Evolutionary conservation across 2,888 invertebrate species (phyloP).

Genomic region (Dysmachus trigonus): DNA sequence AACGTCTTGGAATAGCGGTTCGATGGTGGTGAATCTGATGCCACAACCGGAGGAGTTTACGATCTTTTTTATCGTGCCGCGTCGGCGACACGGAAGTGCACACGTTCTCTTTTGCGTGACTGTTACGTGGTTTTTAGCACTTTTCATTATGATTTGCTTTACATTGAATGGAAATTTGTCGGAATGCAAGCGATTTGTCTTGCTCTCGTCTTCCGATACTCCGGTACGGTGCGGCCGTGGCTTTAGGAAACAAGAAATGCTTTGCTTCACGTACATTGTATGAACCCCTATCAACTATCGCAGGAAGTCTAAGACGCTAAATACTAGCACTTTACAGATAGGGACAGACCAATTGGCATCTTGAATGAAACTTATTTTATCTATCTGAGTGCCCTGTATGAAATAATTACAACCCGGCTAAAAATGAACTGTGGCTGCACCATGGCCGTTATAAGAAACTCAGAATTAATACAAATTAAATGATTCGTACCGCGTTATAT

Average conservation of each 20-base stretch:
- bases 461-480: no score
- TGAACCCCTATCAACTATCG: no score
- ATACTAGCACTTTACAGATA: background rate
- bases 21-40: background rate
- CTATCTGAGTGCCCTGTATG: no score
- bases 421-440: no score
- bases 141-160: background rate
- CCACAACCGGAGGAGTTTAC: background rate
- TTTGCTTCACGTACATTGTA: no score
- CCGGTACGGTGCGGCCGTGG: background rate
- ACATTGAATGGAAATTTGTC: background rate
- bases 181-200: background rate
- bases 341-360: background rate
- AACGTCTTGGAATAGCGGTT: background rate
- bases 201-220: background rate
- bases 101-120: background rate
- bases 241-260: no score
- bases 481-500: no score
- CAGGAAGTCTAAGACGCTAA: background rate
- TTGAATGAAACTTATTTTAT: background rate
- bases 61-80: background rate
- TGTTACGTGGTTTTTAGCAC: background rate
- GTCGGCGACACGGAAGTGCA: background rate
- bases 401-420: no score
- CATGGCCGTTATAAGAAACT: no score